Evolutionary conservation across 2,888 invertebrate genomes (phyloP).

Genomic region (Carabus problematicus): DNA sequence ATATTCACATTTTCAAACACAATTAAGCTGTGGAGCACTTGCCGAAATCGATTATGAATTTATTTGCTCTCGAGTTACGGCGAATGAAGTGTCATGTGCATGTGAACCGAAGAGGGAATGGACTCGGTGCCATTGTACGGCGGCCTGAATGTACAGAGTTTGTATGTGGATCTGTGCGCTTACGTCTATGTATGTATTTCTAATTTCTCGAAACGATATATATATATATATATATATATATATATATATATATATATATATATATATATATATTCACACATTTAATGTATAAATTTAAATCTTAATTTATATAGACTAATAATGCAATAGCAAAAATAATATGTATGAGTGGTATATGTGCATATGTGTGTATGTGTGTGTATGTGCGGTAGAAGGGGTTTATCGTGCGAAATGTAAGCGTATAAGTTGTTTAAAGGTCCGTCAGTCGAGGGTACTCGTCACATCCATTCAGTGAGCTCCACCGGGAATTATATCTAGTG

Average conservation of each 20-base stretch:
- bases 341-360: no score
- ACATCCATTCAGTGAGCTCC: constrained; percentile 20
- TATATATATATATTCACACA: constrained; percentile 6
- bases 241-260: neutral
- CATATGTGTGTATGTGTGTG: neutral
- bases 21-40: constrained; percentile 18
- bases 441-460: constrained; percentile 27
- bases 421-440: constrained; percentile 34
- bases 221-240: neutral
- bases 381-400: neutral
- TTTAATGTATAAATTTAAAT: no score
- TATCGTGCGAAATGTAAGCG: constrained; percentile 29
- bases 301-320: no score
- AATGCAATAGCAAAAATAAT: no score
- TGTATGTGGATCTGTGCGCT: no score
- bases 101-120: neutral
- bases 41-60: constrained; percentile 27
- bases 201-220: neutral
- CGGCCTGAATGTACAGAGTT: neutral
- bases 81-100: no score
- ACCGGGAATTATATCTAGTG: constrained; percentile 42
- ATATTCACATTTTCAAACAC: constrained; percentile 27
- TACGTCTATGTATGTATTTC: neutral
- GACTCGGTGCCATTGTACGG: neutral
- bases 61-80: constrained; percentile 1